Base-by-base conservation (phyloP, 2,888 invertebrate genomes). In the Drosophila birchii region DNA sequence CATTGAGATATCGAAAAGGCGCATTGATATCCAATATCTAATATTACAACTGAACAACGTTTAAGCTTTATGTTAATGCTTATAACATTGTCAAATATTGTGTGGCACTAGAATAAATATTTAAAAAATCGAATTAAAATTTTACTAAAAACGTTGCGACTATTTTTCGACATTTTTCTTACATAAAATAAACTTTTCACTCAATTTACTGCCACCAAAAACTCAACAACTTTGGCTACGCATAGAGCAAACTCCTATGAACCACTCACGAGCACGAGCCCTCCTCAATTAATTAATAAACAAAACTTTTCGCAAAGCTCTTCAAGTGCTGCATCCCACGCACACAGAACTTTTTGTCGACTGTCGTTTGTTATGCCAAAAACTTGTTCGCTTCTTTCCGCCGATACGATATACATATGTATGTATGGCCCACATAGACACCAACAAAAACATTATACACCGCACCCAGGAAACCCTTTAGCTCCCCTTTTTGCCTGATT, bases 251-350 rank as follows among this genome's bases (percentile, higher is more conserved):
- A 53, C 67, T 45, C 45, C 20, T 43, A 29, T 9, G 29, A 41
- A 38, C 29, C 32, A 47, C 73, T 60, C 45, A 53, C 63, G 68
- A 47, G 59, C 75, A 74, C 57, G 68, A 69, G 58, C 62, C 76
- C 74, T 72, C 76, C 76, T 72, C 87, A 88, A 84, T 88, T 87
- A 84, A 84, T 87, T 87, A 84, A 87, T 84, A 84, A 88, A 87
- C 85, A 87, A 81, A 84, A 84, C 71, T 88, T 89, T 86, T 41
- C 44, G 58, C 56, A 36, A 47, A 75, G 47, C 71, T 20, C 71
- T 49, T 71, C 68, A 36, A 68, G 68, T 49, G 72, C 58, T 41
- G 47, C 57, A 51, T n/a, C 51, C 51, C 53, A 58, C 56, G 32
- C 57, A 41, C 20, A 5, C 59, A 39, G 69, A 72, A 83, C 66